Percentiles rank a stretch among this genome's conserved stretches.
Evolutionary conservation across 2,797 vertebrate genomes (phyloP).

Genomic region (Eulemur rubriventer): DNA sequence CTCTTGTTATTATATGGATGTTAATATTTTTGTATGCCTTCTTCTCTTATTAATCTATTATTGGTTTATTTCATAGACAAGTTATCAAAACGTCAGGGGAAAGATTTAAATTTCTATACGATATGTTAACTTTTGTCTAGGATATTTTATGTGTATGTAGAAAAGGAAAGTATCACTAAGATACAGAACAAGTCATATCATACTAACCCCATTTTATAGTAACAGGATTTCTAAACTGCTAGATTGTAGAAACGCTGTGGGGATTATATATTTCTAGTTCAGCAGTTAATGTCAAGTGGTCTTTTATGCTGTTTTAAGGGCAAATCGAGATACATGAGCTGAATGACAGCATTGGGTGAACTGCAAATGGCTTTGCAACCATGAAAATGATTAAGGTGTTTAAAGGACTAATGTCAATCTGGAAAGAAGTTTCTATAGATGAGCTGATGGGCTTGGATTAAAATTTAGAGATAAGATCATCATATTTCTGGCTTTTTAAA

Average conservation of each 20-base stretch:
- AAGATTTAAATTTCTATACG: background rate
- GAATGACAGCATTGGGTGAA: background rate
- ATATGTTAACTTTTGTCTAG: background rate
- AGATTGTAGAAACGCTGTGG: background rate
- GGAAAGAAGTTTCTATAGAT: background rate
- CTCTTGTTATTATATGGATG: no score
- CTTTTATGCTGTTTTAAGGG: background rate
- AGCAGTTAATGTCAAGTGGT: background rate
- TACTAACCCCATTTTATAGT: background rate
- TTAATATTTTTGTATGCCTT: background rate
- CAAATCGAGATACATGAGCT: background rate
- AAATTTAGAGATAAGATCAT: background rate
- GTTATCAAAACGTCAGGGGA: background rate
- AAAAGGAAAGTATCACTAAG: background rate
- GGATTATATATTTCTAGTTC: background rate
- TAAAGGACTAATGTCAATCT: background rate
- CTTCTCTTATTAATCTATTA: background rate
- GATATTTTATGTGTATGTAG: background rate
- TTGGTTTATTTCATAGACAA: background rate
- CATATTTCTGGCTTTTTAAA: background rate
- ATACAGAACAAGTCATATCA: background rate
- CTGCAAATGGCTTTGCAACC: background rate
- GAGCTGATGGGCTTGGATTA: background rate
- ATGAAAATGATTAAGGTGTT: background rate
- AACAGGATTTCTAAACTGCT: background rate